Evolutionary conservation across 53 echinoderm and acorn worm genomes (phyloP), one percentile per base, ranked within the genome.

Genomic region (Holothuria scabra): DNA sequence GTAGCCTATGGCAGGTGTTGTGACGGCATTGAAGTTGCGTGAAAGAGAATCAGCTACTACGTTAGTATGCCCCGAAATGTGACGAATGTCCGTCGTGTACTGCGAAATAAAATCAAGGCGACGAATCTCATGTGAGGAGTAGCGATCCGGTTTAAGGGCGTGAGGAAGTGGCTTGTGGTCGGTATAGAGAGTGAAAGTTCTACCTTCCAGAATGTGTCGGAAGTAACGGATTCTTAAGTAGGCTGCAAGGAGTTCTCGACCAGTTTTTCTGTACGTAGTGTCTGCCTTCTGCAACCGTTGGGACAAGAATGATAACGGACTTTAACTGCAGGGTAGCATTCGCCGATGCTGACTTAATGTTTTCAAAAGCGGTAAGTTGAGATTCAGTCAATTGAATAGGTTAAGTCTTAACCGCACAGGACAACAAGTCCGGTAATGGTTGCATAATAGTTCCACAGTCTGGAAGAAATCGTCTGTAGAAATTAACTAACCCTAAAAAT

Each of bases 251-350:
- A 88, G 59, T 66, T 88, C 74, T 12, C 76, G 65, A 35, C 88
- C 84, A 76, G 84, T 75, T 2, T 78, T 65, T 25, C 84, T 88
- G 35, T 88, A 84, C 65, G 56, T 57, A 20, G 84, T 84, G 59
- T 88, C 78, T 4, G 84, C 78, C 5, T 75, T 76, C 7, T 46
- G 28, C 23, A 88, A 66, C 23, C 76, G 83, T 52, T 55, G 57
- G 2, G 78, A 88, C 14, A 74, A 88, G 37, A 86, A 88, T 24
- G 84, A 83, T 29, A 89, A 28, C 22, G 89, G 89, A 46, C 84
- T 67, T 84, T 84, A 84, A 10, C 24, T 31, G 5, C 33, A 70
- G 8, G 16, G 83, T 85, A 21, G 21, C 68, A 24, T 66, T 32
- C 5, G 86, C 82, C 4, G 72, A 55, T 10, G 86, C 28, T 6